These are phyloP conservation scores for Sinonovacula constricta DNA, from an alignment of 1,140 invertebrate genomes.

Conservation along the genomic window DNA sequence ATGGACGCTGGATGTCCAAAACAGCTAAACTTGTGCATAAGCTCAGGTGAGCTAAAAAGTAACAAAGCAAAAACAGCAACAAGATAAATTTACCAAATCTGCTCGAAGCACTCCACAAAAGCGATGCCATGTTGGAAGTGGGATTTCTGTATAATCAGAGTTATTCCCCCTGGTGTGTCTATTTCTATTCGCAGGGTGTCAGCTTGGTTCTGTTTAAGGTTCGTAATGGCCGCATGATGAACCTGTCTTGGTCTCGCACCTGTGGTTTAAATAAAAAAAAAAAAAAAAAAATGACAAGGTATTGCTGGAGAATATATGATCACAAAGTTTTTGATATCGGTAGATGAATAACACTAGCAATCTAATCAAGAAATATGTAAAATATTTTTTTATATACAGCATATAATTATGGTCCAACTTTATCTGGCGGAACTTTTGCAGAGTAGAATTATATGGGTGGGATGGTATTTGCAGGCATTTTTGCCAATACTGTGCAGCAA, in stretches of 20 bases:
- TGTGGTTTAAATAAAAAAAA: background rate
- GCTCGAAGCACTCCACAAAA: slow-evolving; percentile 46
- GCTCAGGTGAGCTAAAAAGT: no score
- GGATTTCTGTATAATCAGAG: slow-evolving; percentile 10
- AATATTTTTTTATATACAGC: background rate
- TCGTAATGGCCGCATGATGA: slow-evolving; percentile 19
- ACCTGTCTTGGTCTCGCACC: slow-evolving; percentile 15
- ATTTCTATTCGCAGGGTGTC: slow-evolving; percentile 41
- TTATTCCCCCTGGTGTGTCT: slow-evolving; percentile 16
- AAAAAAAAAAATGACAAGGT: background rate
- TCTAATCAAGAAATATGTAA: background rate
- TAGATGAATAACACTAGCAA: background rate
- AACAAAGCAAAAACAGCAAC: no score
- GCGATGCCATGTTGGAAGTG: slow-evolving; percentile 44
- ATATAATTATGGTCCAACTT: background rate
- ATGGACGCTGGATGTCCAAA: no score
- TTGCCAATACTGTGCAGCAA: no score
- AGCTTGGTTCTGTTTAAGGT: slow-evolving; percentile 46
- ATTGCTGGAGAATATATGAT: no score
- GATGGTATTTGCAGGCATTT: no score
- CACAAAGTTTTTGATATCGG: no score
- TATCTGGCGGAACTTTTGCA: no score
- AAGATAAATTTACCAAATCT: slow-evolving; percentile 50
- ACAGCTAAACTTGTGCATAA: no score
- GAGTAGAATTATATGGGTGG: no score